These are phyloP conservation scores for Chiloscyllium punctatum DNA, from an alignment of 2,797 vertebrate species.

Conservation along the genomic window DNA sequence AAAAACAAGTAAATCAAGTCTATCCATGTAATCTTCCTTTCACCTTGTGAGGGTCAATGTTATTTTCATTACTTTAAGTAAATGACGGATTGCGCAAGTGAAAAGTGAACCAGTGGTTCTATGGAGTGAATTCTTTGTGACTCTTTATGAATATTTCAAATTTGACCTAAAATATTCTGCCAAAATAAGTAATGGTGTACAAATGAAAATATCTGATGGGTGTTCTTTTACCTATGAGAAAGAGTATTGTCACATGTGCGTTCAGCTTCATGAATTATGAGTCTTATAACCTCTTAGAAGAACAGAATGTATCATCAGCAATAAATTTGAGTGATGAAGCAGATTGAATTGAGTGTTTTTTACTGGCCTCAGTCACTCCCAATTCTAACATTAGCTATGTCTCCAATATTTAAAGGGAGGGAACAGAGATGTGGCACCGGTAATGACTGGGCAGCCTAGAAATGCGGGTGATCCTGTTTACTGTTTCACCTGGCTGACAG, in stretches of 20 bases:
- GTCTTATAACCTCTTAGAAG: not conserved
- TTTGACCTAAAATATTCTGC: not conserved
- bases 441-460: not conserved
- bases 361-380: not conserved
- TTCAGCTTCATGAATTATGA: not conserved
- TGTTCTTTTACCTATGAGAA: not conserved
- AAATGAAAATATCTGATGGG: not conserved
- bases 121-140: not conserved
- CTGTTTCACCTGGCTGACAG: not conserved
- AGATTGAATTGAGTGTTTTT: not conserved
- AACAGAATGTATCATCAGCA: not conserved
- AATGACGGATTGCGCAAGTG: not conserved
- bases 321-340: not conserved
- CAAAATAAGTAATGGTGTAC: not conserved
- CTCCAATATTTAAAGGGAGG: not conserved
- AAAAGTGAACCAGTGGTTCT: not conserved
- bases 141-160: not conserved
- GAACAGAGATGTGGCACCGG: not conserved
- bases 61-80: not conserved
- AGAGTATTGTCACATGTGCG: not conserved
- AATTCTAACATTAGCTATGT: not conserved
- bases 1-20: not conserved
- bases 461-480: not conserved
- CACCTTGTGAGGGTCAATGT: conserved; percentile 10
- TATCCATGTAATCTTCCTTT: not conserved